A percentile compares a stretch with the other conserved stretches of the same genome.
These are phyloP conservation scores for Cyanoderma ruficeps DNA, from an alignment of 2,113 vertebrate genomes.

Conservation along the genomic window DNA sequence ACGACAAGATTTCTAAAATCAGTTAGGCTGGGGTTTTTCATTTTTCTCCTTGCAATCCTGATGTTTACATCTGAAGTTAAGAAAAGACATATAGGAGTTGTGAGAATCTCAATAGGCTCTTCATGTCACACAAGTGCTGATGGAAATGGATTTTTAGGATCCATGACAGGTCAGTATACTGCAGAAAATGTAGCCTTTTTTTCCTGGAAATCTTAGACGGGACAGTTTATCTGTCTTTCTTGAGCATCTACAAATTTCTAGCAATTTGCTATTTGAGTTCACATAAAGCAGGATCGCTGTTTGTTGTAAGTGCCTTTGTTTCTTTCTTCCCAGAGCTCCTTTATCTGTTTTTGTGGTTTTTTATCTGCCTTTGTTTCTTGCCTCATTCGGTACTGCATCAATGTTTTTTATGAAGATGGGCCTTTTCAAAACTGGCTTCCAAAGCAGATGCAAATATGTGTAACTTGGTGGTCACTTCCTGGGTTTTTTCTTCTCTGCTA, in stretches of 20 bases:
- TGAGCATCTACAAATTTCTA: not conserved
- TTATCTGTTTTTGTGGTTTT: not conserved
- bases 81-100: not conserved
- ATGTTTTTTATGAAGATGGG: not conserved
- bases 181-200: not conserved
- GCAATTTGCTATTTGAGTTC: not conserved
- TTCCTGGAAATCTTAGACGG: not conserved
- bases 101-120: not conserved
- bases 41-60: not conserved
- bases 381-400: not conserved
- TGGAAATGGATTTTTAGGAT: not conserved
- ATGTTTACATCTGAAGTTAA: not conserved
- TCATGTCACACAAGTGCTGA: not conserved
- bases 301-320: not conserved
- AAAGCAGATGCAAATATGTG: not conserved
- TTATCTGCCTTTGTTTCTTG: not conserved
- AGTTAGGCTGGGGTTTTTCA: fast-evolving
- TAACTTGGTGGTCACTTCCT: not conserved
- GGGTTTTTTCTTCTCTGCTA: not conserved
- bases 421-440: not conserved
- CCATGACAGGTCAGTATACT: not conserved
- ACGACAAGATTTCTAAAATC: not conserved
- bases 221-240: not conserved
- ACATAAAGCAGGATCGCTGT: not conserved
- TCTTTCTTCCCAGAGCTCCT: not conserved